Base-by-base conservation (phyloP, 2,888 invertebrate species). In the Calameuta idolon region DNA sequence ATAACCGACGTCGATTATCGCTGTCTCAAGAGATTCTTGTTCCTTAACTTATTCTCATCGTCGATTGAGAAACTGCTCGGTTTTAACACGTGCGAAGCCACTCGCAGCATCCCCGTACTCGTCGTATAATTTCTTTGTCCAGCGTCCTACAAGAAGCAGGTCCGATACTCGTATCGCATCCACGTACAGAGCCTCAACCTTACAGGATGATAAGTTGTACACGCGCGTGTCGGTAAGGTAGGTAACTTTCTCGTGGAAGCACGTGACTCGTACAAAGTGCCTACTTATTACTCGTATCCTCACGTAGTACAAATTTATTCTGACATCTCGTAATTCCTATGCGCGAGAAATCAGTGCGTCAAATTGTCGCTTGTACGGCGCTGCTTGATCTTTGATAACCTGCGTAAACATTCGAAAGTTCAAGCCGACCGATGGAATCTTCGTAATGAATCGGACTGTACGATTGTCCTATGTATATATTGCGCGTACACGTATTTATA, bases 371-470 rank as follows among this genome's bases (percentile, higher is more conserved):
- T 71, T 71, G 31, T 9, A 55, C 55, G 23, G 55, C 31, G 33
- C 31, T 34, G 12, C 71, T 71, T 78, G 78, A 81, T 81, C 76
- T 81, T 75, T 69, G 81, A 81, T 81, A 81, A 81, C 80, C 79
- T 79, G 81, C 34, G 77, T 76, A 77, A 81, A 77, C 78, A 77
- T 79, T 81, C 77, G 75, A 80, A 81, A 81, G 80, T 81, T 80
- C 81, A 80, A 76, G 76, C 75, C 31, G 4, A 5, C 71, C 55
- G 23, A 55, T 9, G 23, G 55, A 55, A 23, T 55, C 9, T 1
- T 55, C 23, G 55, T 55, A 1, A 15, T 23, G 2, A 55, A 55
- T 55, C 55, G 23, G 55, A 23, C 23, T 23, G 0, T 55, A 23
- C 23, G 9, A 55, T 55, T 23, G 55, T 15, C 23, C 15, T 23